Conservation (phyloP, 2,797 vertebrate genomes). For the Monodelphis domestica region DNA sequence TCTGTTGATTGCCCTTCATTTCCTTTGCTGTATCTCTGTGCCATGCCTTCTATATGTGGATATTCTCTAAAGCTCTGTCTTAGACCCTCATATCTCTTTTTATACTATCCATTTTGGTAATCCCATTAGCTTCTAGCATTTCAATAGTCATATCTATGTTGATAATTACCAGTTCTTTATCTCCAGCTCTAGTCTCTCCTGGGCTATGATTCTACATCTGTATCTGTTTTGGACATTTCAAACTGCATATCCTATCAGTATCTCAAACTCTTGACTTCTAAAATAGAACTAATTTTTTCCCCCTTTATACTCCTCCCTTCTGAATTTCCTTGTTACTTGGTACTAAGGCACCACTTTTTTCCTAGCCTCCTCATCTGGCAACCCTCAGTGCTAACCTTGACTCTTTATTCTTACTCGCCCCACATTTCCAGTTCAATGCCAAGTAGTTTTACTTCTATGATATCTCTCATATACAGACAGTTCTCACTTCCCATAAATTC, state of each 20-base stretch:
- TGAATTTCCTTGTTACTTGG: not conserved
- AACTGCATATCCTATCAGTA: too few species aligned
- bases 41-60: not conserved
- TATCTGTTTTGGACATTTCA: not conserved
- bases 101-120: not conserved
- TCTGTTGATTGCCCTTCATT: not conserved
- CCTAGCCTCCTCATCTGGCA: not conserved
- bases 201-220: not conserved
- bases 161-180: not conserved
- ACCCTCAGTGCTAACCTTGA: not conserved
- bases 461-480: too few species aligned
- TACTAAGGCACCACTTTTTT: not conserved
- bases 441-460: not conserved
- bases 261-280: too few species aligned
- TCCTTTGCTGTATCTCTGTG: not conserved
- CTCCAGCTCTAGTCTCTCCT: not conserved
- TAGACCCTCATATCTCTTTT: not conserved
- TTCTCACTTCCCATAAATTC: not conserved
- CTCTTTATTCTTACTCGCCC: not conserved
- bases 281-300: not conserved
- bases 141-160: not conserved
- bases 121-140: not conserved
- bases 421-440: not conserved
- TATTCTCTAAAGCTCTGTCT: not conserved
- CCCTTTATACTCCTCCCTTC: too few species aligned